phyloP scores from a whole-genome alignment of 2,888 invertebrate species.

The Dryomyza anilis region DNA sequence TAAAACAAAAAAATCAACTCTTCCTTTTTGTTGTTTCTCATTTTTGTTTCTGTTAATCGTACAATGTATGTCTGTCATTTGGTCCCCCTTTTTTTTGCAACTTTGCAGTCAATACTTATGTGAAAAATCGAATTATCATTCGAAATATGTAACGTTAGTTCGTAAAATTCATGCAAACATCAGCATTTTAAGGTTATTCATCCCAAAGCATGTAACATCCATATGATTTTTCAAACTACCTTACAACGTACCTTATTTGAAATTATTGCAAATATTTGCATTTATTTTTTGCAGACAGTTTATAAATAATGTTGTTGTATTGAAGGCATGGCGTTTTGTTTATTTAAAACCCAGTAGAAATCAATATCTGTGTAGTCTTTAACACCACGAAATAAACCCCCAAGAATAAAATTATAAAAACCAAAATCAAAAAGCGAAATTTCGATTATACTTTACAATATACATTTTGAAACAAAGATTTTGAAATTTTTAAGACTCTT shows the following conservation, averaged over 20 bases:
- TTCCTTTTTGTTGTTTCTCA: no score
- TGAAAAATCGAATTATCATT: slow-evolving; percentile 25
- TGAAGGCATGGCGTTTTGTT: neutral
- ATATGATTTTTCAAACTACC: neutral
- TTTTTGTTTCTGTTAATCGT: no score
- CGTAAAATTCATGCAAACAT: neutral
- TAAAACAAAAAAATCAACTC: neutral
- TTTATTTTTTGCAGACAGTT: slow-evolving; percentile 11
- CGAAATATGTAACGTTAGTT: neutral
- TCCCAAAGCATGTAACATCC: neutral
- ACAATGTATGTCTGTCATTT: no score
- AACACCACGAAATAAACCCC: no score
- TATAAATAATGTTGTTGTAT: slow-evolving; percentile 28
- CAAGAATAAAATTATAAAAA: no score
- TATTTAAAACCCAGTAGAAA: no score
- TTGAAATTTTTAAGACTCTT: no score
- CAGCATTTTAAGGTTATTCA: neutral
- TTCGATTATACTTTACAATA: no score
- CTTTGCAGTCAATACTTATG: no score
- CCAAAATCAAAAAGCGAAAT: no score
- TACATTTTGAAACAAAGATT: no score
- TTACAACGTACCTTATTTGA: neutral
- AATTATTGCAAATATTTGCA: slow-evolving; percentile 11
- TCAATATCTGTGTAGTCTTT: no score
- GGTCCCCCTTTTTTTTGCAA: neutral